A percentile compares a stretch with the other conserved stretches of the same genome.
phyloP scores from a whole-genome alignment of 92 coral and sea anemone species.

The Parazoanthus swiftii region DNA sequence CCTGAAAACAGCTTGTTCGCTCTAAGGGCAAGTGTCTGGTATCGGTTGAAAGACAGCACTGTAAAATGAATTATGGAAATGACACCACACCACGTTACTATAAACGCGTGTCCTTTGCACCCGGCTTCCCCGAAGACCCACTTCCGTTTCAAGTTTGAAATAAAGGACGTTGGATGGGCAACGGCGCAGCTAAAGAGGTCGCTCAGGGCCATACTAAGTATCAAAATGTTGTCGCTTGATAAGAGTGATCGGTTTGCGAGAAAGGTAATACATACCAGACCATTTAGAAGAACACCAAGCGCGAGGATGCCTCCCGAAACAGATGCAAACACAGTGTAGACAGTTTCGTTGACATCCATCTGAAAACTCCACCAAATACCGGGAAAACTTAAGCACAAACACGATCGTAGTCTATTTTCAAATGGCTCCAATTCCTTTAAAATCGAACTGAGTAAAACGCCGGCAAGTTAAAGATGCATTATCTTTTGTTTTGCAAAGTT shows the following conservation, averaged over 20 bases:
- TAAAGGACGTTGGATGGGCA: constrained; percentile 61
- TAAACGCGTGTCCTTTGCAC: constrained; percentile 67
- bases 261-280: not conserved
- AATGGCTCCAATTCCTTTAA: no score
- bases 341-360: not conserved
- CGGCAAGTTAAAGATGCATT: no score
- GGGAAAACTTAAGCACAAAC: no score
- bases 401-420: no score
- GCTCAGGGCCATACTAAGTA: constrained; percentile 17
- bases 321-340: not conserved
- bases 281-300: not conserved
- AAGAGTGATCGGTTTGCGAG: not conserved
- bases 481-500: no score
- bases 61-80: constrained; percentile 69
- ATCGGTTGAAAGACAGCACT: constrained; percentile 59
- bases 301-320: not conserved
- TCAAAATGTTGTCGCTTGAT: constrained; percentile 1
- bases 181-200: constrained; percentile 44
- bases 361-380: not conserved
- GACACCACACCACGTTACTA: constrained; percentile 56
- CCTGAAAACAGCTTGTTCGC: constrained; percentile 20
- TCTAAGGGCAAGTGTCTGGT: constrained; percentile 37
- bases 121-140: constrained; percentile 43
- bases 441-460: no score
- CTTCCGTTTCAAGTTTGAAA: constrained; percentile 50